Percentiles rank a stretch among this genome's conserved stretches.
Evolutionary conservation across 2,888 invertebrate genomes (phyloP).

Genomic region (Caenorhabditis drosophilae): DNA sequence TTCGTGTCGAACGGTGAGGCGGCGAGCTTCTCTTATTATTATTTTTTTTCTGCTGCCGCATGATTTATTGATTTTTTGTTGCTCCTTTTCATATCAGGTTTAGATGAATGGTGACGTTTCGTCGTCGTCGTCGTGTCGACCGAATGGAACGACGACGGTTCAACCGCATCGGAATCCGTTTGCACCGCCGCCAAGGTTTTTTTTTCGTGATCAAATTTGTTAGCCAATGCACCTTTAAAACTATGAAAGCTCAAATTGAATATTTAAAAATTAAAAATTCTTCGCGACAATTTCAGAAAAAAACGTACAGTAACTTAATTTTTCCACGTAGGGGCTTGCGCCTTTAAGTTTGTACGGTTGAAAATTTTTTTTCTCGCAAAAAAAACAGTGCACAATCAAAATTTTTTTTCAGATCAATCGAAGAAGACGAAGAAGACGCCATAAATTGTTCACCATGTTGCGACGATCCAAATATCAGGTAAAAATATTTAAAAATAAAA

Average conservation of each 20-base stretch:
- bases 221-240: neutral
- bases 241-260: neutral
- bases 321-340: too few relatives aligned
- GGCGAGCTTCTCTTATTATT: too few relatives aligned
- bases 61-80: too few relatives aligned
- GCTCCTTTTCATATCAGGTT: too few relatives aligned
- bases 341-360: too few relatives aligned
- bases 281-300: neutral
- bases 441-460: slow-evolving; percentile 63
- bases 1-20: too few relatives aligned
- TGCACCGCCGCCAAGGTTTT: slow-evolving; percentile 5
- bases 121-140: neutral
- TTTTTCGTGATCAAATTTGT: neutral
- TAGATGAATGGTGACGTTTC: too few relatives aligned
- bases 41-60: too few relatives aligned
- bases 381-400: too few relatives aligned
- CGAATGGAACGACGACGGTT: neutral
- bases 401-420: neutral
- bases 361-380: too few relatives aligned
- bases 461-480: slow-evolving; percentile 57
- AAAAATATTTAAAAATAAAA: neutral
- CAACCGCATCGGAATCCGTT: slow-evolving; percentile 26
- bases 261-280: too few relatives aligned
- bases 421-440: slow-evolving; percentile 49
- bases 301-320: neutral